Evolutionary conservation across 2,888 invertebrate genomes (phyloP), one percentile per base, ranked within the genome.

Genomic region (Anticlea derivata): DNA sequence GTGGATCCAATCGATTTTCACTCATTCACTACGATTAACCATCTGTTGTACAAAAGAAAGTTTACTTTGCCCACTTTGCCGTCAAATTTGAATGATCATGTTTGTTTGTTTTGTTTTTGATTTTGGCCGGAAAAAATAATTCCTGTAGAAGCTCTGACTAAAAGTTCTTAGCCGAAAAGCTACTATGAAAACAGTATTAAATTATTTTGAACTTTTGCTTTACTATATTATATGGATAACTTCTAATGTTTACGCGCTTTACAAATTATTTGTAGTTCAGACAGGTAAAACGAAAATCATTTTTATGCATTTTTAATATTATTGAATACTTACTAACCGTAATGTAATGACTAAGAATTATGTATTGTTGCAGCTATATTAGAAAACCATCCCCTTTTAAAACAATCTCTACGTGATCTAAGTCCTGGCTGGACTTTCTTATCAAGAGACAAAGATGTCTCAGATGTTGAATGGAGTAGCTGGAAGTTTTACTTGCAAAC

Each of bases 401-500:
- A 70, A 39, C 50, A 72, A 45, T 57, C 68, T 27, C 60, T 86
- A 26, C 69, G 65, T 55, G 94, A 93, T 71, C 92, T 94, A 63
- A 76, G 75, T 58, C 78, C 85, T 41, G 94, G 94, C 23, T 94
- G 93, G 93, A 64, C 68, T 6, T 79, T 92, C 63, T 61, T 93
- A 37, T 76, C 83, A 20, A 85, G 92, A 63, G 90, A 89, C 55
- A 92, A 92, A 81, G 96, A 96, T 83, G 79, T 85, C 13, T 92
- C 94, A 11, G 95, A 96, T 80, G 85, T 91, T 69, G 96, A 96
- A 85, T 96, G 95, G 95, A 92, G 81, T 67, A 87, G 92, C 48
- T 94, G 93, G 91, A 92, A 92, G 65, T 91, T 83, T 58, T 89
- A 92, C 46, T 73, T 93, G 41, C 73, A 80, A 33, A 80, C 76